Conservation (phyloP, 2,113 vertebrate genomes). For the Chaetura pelagica region DNA sequence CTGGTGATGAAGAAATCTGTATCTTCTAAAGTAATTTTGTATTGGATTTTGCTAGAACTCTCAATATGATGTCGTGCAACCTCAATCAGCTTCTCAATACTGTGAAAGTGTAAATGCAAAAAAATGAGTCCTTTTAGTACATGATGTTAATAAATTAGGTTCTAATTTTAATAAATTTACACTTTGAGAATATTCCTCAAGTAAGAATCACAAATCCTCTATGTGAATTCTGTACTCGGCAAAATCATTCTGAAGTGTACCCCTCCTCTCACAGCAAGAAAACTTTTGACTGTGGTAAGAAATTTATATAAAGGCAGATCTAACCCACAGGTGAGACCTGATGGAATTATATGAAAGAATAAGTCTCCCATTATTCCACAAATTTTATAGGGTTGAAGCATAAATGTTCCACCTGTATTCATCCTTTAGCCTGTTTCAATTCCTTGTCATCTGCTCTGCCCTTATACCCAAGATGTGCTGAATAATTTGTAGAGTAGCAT, state of each 20-base stretch:
- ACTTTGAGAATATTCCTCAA: neutral
- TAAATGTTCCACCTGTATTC: neutral
- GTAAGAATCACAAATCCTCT: neutral
- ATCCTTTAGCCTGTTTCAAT: neutral
- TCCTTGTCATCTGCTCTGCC: neutral
- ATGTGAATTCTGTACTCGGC: neutral
- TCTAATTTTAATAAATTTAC: neutral
- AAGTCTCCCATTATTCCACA: neutral
- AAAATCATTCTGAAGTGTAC: neutral
- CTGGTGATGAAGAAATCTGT: slow-evolving; percentile 84
- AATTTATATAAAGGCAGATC: neutral
- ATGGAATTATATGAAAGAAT: neutral
- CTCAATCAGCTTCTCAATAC: slow-evolving; percentile 85
- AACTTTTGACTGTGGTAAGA: neutral
- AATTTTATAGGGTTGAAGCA: neutral
- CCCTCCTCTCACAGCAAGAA: neutral
- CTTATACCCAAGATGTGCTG: neutral
- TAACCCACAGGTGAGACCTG: neutral
- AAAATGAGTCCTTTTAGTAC: neutral
- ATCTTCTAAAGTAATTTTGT: slow-evolving; percentile 81
- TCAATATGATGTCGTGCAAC: slow-evolving; percentile 85
- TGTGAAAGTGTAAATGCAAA: slow-evolving; percentile 59
- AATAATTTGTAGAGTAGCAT: neutral
- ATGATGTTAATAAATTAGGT: neutral
- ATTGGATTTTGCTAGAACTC: slow-evolving; percentile 78